These are phyloP conservation scores for Aspidoscelis tigris DNA, from an alignment of 2,113 vertebrate genomes.

Conservation along the genomic window DNA sequence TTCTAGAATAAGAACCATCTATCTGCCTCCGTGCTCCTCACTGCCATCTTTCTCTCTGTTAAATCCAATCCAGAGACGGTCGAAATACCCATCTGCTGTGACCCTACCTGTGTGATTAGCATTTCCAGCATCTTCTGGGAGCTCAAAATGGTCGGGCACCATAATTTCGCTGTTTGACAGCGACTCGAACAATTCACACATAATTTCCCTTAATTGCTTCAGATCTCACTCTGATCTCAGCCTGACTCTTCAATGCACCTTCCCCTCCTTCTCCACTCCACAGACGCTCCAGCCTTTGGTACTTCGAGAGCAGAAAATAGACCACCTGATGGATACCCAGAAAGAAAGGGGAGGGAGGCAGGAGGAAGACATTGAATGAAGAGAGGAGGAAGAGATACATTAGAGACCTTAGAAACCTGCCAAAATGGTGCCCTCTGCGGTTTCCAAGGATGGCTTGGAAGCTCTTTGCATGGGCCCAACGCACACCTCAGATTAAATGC, in stretches of 20 bases:
- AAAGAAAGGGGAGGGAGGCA: background rate
- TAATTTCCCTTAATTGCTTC: slow-evolving; percentile 60
- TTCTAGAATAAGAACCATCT: background rate
- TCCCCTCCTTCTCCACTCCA: background rate
- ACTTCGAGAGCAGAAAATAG: slow-evolving; percentile 38
- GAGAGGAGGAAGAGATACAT: background rate
- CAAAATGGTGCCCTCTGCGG: background rate
- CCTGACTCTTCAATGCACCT: slow-evolving; percentile 64
- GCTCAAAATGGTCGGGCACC: slow-evolving; percentile 22
- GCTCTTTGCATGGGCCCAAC: background rate
- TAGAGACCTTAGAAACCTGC: background rate
- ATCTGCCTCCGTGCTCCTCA: no score
- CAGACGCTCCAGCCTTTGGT: background rate
- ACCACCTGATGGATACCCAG: slow-evolving; percentile 50
- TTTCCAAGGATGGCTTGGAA: background rate
- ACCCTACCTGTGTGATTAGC: slow-evolving; percentile 46
- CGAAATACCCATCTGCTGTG: slow-evolving; percentile 36
- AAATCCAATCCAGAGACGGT: background rate
- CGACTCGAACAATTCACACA: slow-evolving; percentile 34
- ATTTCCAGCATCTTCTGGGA: slow-evolving; percentile 40
- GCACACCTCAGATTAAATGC: background rate
- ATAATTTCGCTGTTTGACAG: slow-evolving; percentile 41
- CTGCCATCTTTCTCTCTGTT: no score
- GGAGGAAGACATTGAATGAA: background rate
- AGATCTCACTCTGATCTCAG: slow-evolving; percentile 40